Conservation (phyloP, 2,113 vertebrate species). For the Gallinago media region DNA sequence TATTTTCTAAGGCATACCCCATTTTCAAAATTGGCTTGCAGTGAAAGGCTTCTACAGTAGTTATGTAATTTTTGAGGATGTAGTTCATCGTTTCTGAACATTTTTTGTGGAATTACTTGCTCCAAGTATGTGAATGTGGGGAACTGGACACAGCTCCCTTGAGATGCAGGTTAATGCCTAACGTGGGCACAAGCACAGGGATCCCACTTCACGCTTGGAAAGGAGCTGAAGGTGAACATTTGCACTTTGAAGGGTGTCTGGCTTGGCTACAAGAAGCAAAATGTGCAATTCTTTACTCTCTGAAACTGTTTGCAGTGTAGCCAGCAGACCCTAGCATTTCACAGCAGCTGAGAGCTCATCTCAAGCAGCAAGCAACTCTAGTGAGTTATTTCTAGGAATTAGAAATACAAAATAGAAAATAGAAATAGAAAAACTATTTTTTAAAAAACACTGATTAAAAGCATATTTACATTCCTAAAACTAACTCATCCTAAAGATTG, state of each 20-base stretch:
- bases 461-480: not conserved
- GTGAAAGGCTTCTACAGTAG: not conserved
- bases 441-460: not conserved
- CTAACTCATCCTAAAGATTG: not conserved
- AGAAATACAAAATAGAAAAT: too few species aligned
- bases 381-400: not conserved
- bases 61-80: not conserved
- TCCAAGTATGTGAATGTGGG: not conserved
- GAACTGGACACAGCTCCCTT: not conserved
- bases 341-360: not conserved
- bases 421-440: not conserved
- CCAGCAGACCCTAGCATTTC: not conserved
- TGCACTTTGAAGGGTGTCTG: not conserved
- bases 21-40: not conserved
- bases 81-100: not conserved
- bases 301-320: not conserved
- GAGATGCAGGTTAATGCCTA: not conserved
- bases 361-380: not conserved
- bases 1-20: not conserved
- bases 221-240: not conserved
- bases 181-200: not conserved
- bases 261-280: not conserved
- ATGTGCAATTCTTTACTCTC: not conserved
- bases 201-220: not conserved
- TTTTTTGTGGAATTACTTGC: not conserved